A percentile compares a stretch with the other conserved stretches of the same genome.
phyloP scores from a whole-genome alignment of 2,113 vertebrate species.

The Myxocyprinus asiaticus region DNA sequence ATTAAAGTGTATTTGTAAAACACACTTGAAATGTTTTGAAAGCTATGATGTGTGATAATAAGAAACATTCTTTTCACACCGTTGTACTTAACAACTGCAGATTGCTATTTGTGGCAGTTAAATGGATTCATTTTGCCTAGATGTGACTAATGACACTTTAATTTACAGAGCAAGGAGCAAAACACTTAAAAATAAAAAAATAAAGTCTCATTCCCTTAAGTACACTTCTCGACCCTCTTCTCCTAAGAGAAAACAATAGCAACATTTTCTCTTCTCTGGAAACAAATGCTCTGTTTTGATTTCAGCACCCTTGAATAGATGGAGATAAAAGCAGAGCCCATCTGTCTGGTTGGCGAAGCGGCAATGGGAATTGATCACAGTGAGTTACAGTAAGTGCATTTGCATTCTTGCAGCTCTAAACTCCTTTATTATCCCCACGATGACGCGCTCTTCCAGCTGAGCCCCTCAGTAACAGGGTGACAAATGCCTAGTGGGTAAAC shows the following conservation, averaged over 20 bases:
- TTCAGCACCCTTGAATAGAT: conserved; percentile 61
- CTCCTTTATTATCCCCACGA: conserved; percentile 64
- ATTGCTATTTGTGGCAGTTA: neutral
- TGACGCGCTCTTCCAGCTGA: conserved; percentile 64
- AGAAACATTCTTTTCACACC: neutral
- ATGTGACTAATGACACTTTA: neutral
- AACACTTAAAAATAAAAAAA: conserved; percentile 2
- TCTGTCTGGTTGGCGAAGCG: conserved; percentile 60
- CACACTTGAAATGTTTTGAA: conserved; percentile 13
- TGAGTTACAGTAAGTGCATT: conserved; percentile 60
- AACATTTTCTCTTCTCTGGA: conserved; percentile 60
- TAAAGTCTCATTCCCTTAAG: conserved; percentile 3
- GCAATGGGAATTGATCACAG: conserved; percentile 61
- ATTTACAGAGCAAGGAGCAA: conserved; percentile 25
- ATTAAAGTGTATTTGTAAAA: conserved; percentile 14
- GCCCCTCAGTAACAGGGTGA: conserved; percentile 60
- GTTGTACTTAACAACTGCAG: no score
- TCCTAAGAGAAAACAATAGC: conserved; percentile 33
- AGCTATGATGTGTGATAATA: neutral
- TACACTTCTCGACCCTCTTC: conserved; percentile 9
- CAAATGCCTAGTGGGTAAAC: conserved; percentile 61
- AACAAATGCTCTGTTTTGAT: conserved; percentile 67
- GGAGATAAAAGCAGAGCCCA: conserved; percentile 67
- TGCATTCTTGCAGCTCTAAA: conserved; percentile 59
- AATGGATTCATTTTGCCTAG: no score